Conservation (phyloP, 2,113 vertebrate species). For the Tricholaema leucomelas region DNA sequence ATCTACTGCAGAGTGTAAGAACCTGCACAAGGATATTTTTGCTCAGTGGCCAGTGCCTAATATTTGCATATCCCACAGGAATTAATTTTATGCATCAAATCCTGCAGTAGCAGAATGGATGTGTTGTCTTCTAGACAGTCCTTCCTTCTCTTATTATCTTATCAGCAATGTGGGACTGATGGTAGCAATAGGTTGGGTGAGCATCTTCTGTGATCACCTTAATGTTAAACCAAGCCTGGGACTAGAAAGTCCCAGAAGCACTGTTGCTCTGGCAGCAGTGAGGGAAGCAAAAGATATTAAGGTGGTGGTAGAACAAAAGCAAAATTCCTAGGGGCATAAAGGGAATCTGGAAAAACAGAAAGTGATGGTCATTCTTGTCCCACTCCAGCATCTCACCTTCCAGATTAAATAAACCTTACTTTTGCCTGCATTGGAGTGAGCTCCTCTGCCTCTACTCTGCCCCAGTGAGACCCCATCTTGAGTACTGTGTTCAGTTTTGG, state of each 20-base stretch:
- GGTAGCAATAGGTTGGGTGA: not conserved
- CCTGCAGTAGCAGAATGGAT: not conserved
- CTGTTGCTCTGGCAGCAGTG: not conserved
- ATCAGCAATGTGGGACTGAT: rapidly evolving
- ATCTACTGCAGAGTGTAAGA: not conserved
- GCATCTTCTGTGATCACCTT: not conserved
- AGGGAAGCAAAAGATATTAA: not conserved
- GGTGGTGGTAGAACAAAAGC: not conserved
- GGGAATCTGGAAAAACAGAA: not conserved
- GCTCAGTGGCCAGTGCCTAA: not conserved
- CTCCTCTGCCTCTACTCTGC: too few species aligned
- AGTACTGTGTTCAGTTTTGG: too few species aligned
- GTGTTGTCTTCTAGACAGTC: not conserved
- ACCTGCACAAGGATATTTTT: not conserved
- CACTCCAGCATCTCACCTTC: not conserved
- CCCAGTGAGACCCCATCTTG: too few species aligned
- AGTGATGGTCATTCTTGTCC: not conserved
- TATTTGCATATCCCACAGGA: not conserved
- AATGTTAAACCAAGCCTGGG: not conserved
- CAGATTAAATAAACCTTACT: not conserved
- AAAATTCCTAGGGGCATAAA: not conserved
- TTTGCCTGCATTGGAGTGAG: not conserved
- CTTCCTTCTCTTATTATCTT: not conserved
- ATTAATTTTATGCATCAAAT: not conserved
- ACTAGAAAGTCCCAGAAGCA: not conserved